Evolutionary conservation across 2,888 invertebrate species (phyloP), one percentile per base, ranked within the genome.

Genomic region (Watsonalla cultraria): DNA sequence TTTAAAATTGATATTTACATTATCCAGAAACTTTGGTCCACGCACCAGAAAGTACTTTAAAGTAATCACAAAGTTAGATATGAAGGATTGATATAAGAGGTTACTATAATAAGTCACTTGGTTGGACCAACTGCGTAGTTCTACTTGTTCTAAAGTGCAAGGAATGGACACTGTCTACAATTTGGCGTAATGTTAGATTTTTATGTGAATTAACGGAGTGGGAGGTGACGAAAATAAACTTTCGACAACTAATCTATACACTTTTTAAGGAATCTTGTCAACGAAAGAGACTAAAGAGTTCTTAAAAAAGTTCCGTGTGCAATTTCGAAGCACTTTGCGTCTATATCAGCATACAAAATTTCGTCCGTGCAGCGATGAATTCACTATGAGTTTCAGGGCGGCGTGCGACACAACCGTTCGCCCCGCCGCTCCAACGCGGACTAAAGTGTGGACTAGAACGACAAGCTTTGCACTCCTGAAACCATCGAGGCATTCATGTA

Each of bases 361-460:
- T 59, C 69, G 71, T 70, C 64, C 73, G 68, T 68, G 66, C 72
- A 70, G 65, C 74, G 78, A 75, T 82, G 72, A 72, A 62, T 57
- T 54, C 59, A 65, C 65, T 64, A 65, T 59, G 58, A 62, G 48
- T 50, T 47, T 60, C 55, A 55, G 64, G 66, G 73, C 77, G 77
- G 74, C 73, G 57, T 59, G 65, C 57, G 59, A 69, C 64, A 78
- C 83, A 67, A 76, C 85, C 84, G 76, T 75, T 62, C 78, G 75
- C 76, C 78, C 69, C 70, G 84, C 86, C 88, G 88, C 86, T 72
- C 76, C 65, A 76, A 70, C 86, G 87, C 90, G 88, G 84, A 89
- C 89, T 88, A 82, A 84, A 83, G 24, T 24, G 24, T 24, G 88
- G 84, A 89, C 89, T 87, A 82, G 84, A 68, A 62, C 70, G 63